Evolutionary conservation across 2,888 invertebrate species (phyloP).

Genomic region (Netelia melanura): DNA sequence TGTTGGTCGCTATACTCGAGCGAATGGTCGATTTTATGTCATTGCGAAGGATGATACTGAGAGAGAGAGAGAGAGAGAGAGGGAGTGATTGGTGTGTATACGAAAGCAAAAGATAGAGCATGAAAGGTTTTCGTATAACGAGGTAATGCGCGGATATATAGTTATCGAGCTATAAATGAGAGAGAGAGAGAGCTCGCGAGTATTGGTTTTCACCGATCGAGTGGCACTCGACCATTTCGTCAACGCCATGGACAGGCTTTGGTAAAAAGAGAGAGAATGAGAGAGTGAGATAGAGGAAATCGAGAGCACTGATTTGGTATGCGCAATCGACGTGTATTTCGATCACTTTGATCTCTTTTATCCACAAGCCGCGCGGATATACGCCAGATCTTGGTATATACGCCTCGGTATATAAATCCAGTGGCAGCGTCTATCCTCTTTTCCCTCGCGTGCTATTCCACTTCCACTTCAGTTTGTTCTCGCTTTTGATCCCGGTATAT

Average conservation of each 20-base stretch:
- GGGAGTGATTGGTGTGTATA: not conserved
- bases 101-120: not conserved
- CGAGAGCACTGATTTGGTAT: constrained; percentile 31
- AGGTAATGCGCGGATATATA: not conserved
- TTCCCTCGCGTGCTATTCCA: not conserved
- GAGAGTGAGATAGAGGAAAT: not conserved
- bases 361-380: constrained; percentile 1
- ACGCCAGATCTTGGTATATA: constrained; percentile 23
- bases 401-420: constrained; percentile 28
- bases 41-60: not conserved
- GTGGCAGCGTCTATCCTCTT: not conserved
- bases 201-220: constrained; percentile 37
- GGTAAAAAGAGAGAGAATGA: not conserved
- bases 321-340: constrained; percentile 32
- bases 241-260: not conserved
- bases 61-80: constrained; percentile 16
- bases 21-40: not conserved
- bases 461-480: not conserved
- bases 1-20: not conserved
- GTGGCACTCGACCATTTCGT: constrained; percentile 18
- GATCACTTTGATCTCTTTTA: constrained; percentile 51
- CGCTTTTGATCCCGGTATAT: constrained; percentile 6
- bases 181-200: not conserved
- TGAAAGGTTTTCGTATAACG: not conserved
- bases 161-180: not conserved